Conservation (phyloP, 2,113 vertebrate genomes). For the Sceloporus undulatus region DNA sequence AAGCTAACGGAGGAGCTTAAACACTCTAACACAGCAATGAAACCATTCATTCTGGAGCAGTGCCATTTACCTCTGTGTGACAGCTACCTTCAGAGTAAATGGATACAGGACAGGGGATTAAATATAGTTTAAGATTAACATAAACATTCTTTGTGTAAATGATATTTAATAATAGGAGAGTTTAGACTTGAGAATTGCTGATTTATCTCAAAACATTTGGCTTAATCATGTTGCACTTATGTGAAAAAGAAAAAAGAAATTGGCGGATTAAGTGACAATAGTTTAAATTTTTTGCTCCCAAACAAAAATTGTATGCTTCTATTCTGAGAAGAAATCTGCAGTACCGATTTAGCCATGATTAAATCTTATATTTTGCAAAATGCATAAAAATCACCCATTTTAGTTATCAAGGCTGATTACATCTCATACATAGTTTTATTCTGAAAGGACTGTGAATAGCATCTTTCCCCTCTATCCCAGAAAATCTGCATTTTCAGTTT, state of each 20-base stretch:
- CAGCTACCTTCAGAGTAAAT: background rate
- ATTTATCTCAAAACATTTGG: slow-evolving; percentile 23
- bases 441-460: slow-evolving; percentile 51
- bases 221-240: slow-evolving; percentile 4
- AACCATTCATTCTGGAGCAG: background rate
- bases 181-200: slow-evolving; percentile 24
- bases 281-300: slow-evolving; percentile 10
- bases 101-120: fast-evolving
- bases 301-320: slow-evolving; percentile 30
- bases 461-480: slow-evolving; percentile 14
- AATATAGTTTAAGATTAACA: background rate
- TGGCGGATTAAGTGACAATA: slow-evolving; percentile 29
- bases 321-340: background rate
- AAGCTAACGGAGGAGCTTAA: background rate
- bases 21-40: slow-evolving; percentile 7
- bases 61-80: background rate
- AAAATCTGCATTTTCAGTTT: background rate
- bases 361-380: slow-evolving; percentile 28
- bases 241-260: slow-evolving; percentile 24
- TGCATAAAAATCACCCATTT: slow-evolving; percentile 31
- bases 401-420: slow-evolving; percentile 51
- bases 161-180: background rate
- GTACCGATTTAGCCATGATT: slow-evolving; percentile 34
- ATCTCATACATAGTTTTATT: slow-evolving; percentile 26
- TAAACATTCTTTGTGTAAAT: background rate